phyloP scores from a whole-genome alignment of 2,888 invertebrate genomes.

The Microctonus brassicae region DNA sequence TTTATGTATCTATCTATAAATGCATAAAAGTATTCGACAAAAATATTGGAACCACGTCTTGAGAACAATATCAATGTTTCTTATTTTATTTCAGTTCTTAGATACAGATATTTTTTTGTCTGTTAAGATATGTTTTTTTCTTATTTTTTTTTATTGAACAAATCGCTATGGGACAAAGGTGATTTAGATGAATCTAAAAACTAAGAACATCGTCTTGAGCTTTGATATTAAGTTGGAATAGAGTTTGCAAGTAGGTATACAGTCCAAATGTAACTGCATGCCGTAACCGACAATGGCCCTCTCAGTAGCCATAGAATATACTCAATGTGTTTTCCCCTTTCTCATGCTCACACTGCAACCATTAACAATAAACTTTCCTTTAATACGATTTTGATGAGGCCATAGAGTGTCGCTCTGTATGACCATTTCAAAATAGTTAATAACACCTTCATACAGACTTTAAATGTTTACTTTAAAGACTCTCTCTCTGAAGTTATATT shows the following conservation, averaged over 20 bases:
- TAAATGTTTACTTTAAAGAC: conserved; percentile 7
- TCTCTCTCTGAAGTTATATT: neutral
- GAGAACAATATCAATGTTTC: neutral
- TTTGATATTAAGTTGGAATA: conserved; percentile 23
- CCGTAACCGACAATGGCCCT: conserved; percentile 32
- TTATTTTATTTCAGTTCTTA: neutral
- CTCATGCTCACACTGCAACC: conserved; percentile 23
- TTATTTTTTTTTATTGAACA: neutral
- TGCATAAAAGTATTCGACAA: neutral
- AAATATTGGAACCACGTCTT: neutral
- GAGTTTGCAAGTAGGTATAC: conserved; percentile 26
- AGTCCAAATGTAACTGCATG: conserved; percentile 31
- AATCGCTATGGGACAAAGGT: neutral
- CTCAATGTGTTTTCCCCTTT: neutral
- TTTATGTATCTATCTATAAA: too few relatives aligned
- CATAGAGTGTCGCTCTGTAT: neutral
- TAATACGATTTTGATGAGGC: conserved; percentile 38
- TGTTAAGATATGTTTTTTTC: neutral
- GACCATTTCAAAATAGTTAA: conserved; percentile 19
- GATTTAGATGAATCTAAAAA: neutral
- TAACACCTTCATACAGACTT: conserved; percentile 18
- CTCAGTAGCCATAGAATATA: conserved; percentile 11
- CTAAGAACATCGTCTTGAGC: conserved; percentile 12
- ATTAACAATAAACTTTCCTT: conserved; percentile 39
- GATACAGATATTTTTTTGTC: neutral